Conservation (phyloP, 2,797 vertebrate species). For the Spea hammondii region DNA sequence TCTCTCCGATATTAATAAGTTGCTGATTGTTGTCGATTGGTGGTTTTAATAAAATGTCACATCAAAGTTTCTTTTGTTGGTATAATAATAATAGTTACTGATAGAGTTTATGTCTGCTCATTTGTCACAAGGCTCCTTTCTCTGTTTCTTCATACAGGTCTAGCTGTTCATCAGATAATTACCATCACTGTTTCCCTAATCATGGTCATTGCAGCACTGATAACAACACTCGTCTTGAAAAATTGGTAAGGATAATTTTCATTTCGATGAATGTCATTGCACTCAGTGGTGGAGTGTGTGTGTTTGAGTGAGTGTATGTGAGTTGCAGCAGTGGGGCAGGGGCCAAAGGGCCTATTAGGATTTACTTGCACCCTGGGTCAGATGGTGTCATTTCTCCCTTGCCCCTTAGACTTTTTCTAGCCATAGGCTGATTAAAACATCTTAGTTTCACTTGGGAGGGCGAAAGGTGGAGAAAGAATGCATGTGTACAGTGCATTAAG, state of each 20-base stretch:
- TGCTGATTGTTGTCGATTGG: too few species aligned
- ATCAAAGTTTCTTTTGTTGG: constrained; percentile 33
- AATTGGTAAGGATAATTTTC: constrained; percentile 89
- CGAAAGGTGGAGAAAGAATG: too few species aligned
- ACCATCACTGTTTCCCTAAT: constrained; percentile 99
- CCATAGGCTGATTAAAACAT: too few species aligned
- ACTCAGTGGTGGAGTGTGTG: background rate
- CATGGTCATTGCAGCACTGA: constrained; percentile 98
- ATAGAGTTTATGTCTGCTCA: background rate
- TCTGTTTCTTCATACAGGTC: constrained; percentile 72
- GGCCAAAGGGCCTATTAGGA: too few species aligned
- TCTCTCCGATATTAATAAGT: too few species aligned
- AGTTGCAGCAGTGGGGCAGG: too few species aligned
- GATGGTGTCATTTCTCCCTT: too few species aligned
- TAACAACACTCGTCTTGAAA: constrained; percentile 99
- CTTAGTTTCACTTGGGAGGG: too few species aligned
- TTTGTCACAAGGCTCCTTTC: constrained; percentile 48
- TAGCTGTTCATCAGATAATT: constrained; percentile 99
- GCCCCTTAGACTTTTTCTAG: too few species aligned
- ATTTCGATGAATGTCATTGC: constrained; percentile 2
- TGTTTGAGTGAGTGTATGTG: background rate
- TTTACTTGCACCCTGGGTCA: too few species aligned
- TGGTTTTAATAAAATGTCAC: constrained; percentile 14
- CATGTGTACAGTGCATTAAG: too few species aligned
- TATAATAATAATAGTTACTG: constrained; percentile 19